Percentiles rank a stretch among this genome's conserved stretches.
These are phyloP conservation scores for Pachydiplax longipennis DNA, from an alignment of 2,888 invertebrate species.

Conservation along the genomic window DNA sequence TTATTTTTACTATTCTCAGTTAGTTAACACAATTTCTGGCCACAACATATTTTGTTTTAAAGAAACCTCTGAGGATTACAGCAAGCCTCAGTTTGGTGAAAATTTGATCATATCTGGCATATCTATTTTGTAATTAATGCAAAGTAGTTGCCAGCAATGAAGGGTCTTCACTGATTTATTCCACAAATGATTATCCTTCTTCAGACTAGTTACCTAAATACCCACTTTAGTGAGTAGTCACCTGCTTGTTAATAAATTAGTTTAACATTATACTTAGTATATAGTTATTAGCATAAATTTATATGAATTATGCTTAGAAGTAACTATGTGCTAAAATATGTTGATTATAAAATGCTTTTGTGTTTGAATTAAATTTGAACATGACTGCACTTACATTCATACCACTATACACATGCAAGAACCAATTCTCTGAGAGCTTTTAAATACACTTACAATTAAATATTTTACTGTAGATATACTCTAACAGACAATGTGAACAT, in stretches of 20 bases:
- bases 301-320: conserved; percentile 14
- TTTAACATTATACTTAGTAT: neutral
- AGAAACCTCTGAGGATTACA: neutral
- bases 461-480: neutral
- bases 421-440: neutral
- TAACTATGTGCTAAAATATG: conserved; percentile 6
- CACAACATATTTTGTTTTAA: neutral
- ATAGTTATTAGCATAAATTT: neutral
- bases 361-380: conserved; percentile 4
- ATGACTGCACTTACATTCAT: neutral
- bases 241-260: conserved; percentile 29
- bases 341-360: neutral
- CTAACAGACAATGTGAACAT: neutral
- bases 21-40: neutral
- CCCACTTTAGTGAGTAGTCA: conserved; percentile 8
- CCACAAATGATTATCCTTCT: conserved; percentile 3
- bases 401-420: neutral
- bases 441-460: neutral
- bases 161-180: neutral
- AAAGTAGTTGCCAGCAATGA: neutral
- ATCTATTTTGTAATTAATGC: neutral
- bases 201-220: neutral
- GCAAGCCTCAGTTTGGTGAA: neutral
- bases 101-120: neutral
- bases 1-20: too few species aligned